phyloP scores from a whole-genome alignment of 2,888 invertebrate genomes.

The Pherbina coryleti region DNA sequence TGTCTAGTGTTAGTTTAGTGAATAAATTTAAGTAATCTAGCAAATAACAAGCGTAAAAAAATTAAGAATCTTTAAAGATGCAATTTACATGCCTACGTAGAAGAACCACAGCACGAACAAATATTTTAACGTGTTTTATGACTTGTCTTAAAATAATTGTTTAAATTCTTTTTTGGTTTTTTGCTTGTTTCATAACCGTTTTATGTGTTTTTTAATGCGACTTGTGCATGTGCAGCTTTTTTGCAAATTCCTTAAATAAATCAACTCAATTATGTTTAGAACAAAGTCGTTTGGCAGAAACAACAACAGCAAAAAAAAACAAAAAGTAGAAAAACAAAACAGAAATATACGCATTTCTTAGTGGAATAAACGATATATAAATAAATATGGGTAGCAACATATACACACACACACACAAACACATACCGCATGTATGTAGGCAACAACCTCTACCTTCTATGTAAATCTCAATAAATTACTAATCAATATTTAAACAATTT shows the following conservation, averaged over 20 bases:
- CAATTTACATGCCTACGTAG: too few relatives aligned
- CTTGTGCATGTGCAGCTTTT: neutral
- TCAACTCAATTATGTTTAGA: neutral
- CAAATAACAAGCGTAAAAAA: neutral
- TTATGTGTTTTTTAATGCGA: neutral
- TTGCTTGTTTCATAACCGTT: neutral
- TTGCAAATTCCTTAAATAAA: neutral
- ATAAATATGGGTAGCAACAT: neutral
- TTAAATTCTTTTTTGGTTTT: too few relatives aligned
- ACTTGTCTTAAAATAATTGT: too few relatives aligned
- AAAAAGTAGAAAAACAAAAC: neutral
- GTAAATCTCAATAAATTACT: slow-evolving; percentile 27
- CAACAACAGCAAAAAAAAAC: too few relatives aligned
- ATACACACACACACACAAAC: slow-evolving; percentile 42
- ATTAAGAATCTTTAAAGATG: neutral
- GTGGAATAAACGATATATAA: slow-evolving; percentile 13
- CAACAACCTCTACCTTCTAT: slow-evolving; percentile 38
- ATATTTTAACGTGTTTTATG: too few relatives aligned
- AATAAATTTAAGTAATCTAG: slow-evolving; percentile 21
- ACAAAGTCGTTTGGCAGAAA: neutral
- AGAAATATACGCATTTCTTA: slow-evolving; percentile 1
- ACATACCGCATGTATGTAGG: slow-evolving; percentile 27
- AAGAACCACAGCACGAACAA: too few relatives aligned
- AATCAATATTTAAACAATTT: slow-evolving; percentile 6
- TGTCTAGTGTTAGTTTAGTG: slow-evolving; percentile 42